phyloP scores from a whole-genome alignment of 2,797 vertebrate genomes.

The Urosaurus nigricauda region DNA sequence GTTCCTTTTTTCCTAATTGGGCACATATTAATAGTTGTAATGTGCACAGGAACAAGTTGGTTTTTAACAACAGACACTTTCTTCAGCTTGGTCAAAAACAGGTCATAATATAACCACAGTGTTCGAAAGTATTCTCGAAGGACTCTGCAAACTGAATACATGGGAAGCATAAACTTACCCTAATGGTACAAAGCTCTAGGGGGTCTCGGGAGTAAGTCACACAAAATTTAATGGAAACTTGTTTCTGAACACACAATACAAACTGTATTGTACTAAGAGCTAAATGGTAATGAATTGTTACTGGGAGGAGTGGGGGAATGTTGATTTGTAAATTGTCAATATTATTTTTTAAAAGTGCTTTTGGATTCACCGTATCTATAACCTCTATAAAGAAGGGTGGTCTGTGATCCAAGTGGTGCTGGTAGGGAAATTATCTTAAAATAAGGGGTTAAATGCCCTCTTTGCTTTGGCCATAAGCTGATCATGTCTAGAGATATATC shows the following conservation, averaged over 20 bases:
- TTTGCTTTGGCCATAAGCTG: too few relatives aligned
- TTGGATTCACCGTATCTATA: neutral
- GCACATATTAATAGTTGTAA: neutral
- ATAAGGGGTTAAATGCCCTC: too few relatives aligned
- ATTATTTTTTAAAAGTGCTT: neutral
- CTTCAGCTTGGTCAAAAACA: neutral
- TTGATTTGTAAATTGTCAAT: too few relatives aligned
- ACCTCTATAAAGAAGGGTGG: neutral
- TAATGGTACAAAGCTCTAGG: neutral
- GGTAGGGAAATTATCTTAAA: too few relatives aligned
- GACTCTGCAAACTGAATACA: neutral
- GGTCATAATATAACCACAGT: neutral
- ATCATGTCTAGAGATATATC: too few relatives aligned
- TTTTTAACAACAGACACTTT: neutral
- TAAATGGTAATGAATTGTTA: too few relatives aligned
- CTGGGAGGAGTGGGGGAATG: too few relatives aligned
- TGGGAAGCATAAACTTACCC: neutral
- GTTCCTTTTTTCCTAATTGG: neutral
- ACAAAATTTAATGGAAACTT: neutral
- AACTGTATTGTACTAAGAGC: neutral
- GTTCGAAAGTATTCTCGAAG: neutral
- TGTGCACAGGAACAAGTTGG: neutral
- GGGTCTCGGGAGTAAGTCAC: neutral
- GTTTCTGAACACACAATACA: neutral
- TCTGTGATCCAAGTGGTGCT: too few relatives aligned